Percentiles rank a stretch among this genome's conserved stretches.
phyloP scores from a whole-genome alignment of 2,113 vertebrate species.

The Planiliza haematocheilus region DNA sequence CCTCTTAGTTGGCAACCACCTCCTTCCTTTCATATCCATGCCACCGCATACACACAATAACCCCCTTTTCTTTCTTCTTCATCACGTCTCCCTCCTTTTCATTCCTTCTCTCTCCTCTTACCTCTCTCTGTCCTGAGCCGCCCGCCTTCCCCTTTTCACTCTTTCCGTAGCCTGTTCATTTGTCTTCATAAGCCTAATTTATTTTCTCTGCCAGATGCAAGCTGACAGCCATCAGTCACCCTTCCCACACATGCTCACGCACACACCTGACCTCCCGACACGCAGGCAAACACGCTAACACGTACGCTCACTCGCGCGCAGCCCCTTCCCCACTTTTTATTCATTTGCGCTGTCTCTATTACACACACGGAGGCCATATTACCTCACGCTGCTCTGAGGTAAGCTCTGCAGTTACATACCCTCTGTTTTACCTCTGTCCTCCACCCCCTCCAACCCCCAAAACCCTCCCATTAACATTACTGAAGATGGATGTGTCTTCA shows the following conservation, averaged over 20 bases:
- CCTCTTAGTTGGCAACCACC: conserved; percentile 69
- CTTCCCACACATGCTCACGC: conserved; percentile 65
- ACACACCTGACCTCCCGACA: conserved; percentile 63
- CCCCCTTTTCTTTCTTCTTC: conserved; percentile 53
- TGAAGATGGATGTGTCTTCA: conserved; percentile 99
- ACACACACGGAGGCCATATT: conserved; percentile 40
- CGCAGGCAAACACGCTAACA: conserved; percentile 36
- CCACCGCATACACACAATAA: conserved; percentile 59
- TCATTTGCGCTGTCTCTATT: conserved; percentile 46
- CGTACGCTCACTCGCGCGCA: conserved; percentile 28
- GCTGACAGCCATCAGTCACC: conserved; percentile 99
- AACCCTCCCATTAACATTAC: conserved; percentile 94
- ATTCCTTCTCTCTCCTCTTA: conserved; percentile 19
- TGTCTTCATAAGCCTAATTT: conserved; percentile 99
- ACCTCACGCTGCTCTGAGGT: conserved; percentile 88
- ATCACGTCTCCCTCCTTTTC: conserved; percentile 42
- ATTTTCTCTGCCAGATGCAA: conserved; percentile 97
- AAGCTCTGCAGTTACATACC: conserved; percentile 91
- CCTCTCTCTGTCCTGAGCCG: conserved; percentile 41
- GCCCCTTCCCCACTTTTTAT: conserved; percentile 50
- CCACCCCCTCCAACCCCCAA: conserved; percentile 79
- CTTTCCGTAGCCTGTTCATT: conserved; percentile 87
- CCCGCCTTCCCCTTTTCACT: conserved; percentile 60
- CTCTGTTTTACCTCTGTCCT: conserved; percentile 95
- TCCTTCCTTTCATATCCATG: conserved; percentile 74